Evolutionary conservation across 1,140 invertebrate species (phyloP).

Genomic region (Pseudomyrmex cubaensis): DNA sequence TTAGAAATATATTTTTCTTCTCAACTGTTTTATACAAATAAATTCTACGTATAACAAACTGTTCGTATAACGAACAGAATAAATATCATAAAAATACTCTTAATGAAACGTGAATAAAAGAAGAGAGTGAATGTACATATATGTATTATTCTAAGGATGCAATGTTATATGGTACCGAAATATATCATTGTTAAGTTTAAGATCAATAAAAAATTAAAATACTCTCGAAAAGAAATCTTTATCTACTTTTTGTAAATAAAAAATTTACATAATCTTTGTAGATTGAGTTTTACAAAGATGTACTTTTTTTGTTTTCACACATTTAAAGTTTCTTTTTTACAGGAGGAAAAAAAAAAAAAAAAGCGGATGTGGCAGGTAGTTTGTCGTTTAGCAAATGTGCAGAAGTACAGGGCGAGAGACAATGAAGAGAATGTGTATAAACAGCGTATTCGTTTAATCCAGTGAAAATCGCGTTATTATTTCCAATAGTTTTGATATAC

Average conservation of each 20-base stretch:
- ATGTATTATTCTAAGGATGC: too few species aligned
- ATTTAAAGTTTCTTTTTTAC: too few species aligned
- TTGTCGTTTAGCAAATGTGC: not conserved
- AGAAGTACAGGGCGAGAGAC: not conserved
- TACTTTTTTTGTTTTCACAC: too few species aligned
- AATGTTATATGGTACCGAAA: not conserved
- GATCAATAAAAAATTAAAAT: constrained; percentile 12
- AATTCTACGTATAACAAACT: not conserved
- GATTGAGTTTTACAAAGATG: too few species aligned
- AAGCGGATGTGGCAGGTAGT: not conserved
- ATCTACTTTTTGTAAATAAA: constrained; percentile 19
- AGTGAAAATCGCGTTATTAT: constrained; percentile 84
- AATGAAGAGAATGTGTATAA: not conserved
- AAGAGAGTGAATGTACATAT: not conserved
- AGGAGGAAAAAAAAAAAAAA: not conserved
- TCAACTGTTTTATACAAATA: constrained; percentile 21
- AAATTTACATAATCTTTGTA: not conserved
- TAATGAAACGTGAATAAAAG: not conserved
- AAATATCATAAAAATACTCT: constrained; percentile 8
- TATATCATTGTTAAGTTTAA: not conserved
- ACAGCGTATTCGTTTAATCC: constrained; percentile 65
- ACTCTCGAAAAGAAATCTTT: not conserved
- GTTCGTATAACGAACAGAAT: not conserved
- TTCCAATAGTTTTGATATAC: constrained; percentile 84
- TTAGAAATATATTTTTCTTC: constrained; percentile 12